A percentile compares a stretch with the other conserved stretches of the same genome.
These are phyloP conservation scores for Brachyhypopomus gauderio DNA, from an alignment of 2,113 vertebrate genomes.

Conservation along the genomic window DNA sequence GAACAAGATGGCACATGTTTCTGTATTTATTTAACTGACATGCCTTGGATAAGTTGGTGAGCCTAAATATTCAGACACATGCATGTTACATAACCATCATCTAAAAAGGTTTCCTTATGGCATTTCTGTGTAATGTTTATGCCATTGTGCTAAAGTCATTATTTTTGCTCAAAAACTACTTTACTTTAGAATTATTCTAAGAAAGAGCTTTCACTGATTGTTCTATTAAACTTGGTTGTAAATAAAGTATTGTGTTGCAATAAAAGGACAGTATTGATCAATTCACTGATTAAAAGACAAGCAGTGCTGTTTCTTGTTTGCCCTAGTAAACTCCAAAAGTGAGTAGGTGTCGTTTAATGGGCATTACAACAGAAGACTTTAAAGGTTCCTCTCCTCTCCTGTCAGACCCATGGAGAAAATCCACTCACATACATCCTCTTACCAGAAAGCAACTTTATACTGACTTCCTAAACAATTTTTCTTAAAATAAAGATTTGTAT, in stretches of 20 bases:
- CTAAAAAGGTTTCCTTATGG: background rate
- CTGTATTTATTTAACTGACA: background rate
- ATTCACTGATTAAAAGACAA: background rate
- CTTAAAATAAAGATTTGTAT: constrained; percentile 40
- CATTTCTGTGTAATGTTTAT: background rate
- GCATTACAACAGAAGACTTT: constrained; percentile 24
- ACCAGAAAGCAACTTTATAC: constrained; percentile 45
- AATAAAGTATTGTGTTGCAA: background rate
- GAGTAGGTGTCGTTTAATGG: constrained; percentile 5
- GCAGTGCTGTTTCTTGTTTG: background rate
- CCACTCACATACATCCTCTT: constrained; percentile 40
- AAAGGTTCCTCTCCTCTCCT: constrained; percentile 25
- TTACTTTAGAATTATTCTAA: background rate
- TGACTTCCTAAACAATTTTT: constrained; percentile 49
- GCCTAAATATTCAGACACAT: background rate
- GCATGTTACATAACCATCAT: background rate
- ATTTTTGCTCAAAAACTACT: background rate
- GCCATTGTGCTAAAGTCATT: constrained; percentile 12
- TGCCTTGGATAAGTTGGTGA: background rate
- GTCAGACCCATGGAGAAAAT: constrained; percentile 35
- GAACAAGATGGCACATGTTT: no score
- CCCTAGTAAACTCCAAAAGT: constrained; percentile 1
- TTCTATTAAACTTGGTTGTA: background rate
- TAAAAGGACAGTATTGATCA: background rate
- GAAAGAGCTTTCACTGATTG: no score